Evolutionary conservation across 1,140 invertebrate species (phyloP), one percentile per base, ranked within the genome.

Genomic region (Drosophila miranda): DNA sequence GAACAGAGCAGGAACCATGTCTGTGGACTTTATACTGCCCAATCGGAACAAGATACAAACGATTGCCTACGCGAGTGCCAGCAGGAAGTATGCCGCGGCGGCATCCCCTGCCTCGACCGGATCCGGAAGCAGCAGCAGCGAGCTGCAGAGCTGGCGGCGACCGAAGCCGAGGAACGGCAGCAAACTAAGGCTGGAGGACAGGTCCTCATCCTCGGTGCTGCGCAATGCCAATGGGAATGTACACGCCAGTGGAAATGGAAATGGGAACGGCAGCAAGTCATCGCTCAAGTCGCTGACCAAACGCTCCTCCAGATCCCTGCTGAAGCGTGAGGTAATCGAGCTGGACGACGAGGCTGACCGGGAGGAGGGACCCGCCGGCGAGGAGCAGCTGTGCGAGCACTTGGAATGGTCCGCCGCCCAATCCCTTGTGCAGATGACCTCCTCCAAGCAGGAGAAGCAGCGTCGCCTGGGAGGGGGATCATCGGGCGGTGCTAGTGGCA

Each of bases 401-500:
- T 53, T 90, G 48, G 89, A 90, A 57, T 90, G 89, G 89, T 89
- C 89, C 3, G 89, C 89, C n/a, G 89, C 89, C 30, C 89, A 90
- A 44, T 90, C 89, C 9, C 45, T 90, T 19, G 89, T 90, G 46
- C 89, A 90, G 73, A 90, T 90, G 89, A 90, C 87, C 69, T 80
- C 86, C 71, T 80, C 79, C 42, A 90, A 90, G 49, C 89, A 90
- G 53, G 89, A 90, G 43, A 88, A 90, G 45, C 83, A 86, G 49
- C 68, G 81, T 6, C 56, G 73, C 44, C 49, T 75, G 41, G 80
- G 66, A 53, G 41, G 59, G 38, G 41, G 16, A 16, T 28, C 42
- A 66, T 11, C 41, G 46, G 38, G 28, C 42, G 21, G 16, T 42
- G 52, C 7, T 50, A 55, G 6, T 19, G 52, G 23, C 26, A 52